Base-by-base conservation (phyloP, 2,888 invertebrate genomes). In the Norana najaformis region DNA sequence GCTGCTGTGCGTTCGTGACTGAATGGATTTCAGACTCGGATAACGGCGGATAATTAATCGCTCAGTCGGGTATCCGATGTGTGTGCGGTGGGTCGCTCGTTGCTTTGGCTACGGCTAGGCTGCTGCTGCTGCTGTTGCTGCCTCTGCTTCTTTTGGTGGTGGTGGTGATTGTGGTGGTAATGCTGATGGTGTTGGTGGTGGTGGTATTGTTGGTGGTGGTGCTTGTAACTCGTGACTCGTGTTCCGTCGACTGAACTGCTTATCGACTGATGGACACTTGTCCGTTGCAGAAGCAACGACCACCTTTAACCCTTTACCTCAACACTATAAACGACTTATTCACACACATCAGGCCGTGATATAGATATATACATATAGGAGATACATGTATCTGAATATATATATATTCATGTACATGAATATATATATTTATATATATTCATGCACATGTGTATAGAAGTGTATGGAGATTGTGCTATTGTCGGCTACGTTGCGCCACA, bases 221-320 rank as follows among this genome's bases (percentile, higher is more conserved):
- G 47, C n/a, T 69, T 5, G 30, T n/a, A 69, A 69, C 69, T n/a
- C 69, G 69, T n/a, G 11, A 69, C 0, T 69, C 69, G 69, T 69
- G 69, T 69, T 69, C n/a, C 69, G 69, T 69, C 69, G 69, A 69
- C 14, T n/a, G 69, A 69, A 69, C n/a, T 69, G 69, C 69, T 69
- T 69, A 69, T 69, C 69, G 69, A 69, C 69, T 69, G 69, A 30
- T 69, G 69, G 8, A 13, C 69, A 69, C 69, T n/a, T 69, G 69
- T 69, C 8, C n/a, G 47, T n/a, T n/a, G 41, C 0, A 69, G 11
- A n/a, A 69, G 69, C 30, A n/a, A 1, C 69, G n/a, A 5, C 11
- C 30, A 69, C n/a, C 69, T 8, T 11, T n/a, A n/a, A n/a, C 30
- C 69, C n/a, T 13, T n/a, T n/a, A 69, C 30, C 69, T 13, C 30